Evolutionary conservation across 2,797 vertebrate genomes (phyloP).

Genomic region (Hafferia zeledoni): DNA sequence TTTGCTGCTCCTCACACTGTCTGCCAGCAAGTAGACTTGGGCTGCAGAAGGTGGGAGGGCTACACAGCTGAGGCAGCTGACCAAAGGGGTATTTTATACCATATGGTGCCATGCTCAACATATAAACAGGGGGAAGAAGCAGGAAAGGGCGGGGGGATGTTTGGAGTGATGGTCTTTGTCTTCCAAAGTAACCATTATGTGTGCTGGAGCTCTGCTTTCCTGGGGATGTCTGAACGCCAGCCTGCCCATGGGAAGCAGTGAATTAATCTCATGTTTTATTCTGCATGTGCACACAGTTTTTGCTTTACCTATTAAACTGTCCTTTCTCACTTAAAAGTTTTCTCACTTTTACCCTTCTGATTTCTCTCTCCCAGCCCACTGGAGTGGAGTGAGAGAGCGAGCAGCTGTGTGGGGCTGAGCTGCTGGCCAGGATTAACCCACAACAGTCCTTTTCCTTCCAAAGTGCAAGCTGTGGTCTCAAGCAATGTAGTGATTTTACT

Average conservation of each 20-base stretch:
- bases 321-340: neutral
- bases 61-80: neutral
- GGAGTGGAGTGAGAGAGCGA: neutral
- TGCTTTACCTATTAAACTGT: neutral
- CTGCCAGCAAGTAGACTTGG: fast-evolving
- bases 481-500: neutral
- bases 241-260: fast-evolving
- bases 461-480: neutral
- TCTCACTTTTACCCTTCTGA: neutral
- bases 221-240: neutral
- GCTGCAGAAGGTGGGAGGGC: neutral
- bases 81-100: too few relatives aligned
- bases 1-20: neutral
- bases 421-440: neutral
- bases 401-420: neutral
- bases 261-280: neutral
- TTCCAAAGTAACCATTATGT: fast-evolving
- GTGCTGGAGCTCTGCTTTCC: neutral
- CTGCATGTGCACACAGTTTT: neutral
- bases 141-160: fast-evolving
- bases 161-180: fast-evolving
- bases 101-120: fast-evolving
- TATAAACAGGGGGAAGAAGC: neutral
- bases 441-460: neutral
- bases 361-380: neutral